Base-by-base conservation (phyloP, 2,888 invertebrate genomes). In the Pterostichus madidus region DNA sequence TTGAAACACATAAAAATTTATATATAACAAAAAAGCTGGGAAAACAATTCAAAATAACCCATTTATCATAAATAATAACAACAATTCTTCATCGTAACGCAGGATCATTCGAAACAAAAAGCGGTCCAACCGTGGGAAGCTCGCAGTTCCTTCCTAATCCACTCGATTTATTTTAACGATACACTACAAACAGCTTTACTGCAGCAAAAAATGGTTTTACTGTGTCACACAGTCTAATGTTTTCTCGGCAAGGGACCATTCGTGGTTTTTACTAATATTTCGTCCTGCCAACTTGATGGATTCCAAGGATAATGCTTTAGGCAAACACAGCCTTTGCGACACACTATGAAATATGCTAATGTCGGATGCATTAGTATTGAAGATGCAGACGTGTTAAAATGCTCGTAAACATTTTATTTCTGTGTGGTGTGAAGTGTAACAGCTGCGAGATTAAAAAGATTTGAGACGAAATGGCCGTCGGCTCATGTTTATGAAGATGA, bases 81-180 rank as follows among this genome's bases (percentile, higher is more conserved):
- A 39, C 68, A 71, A 71, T 44, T 39, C 68, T 24, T 71, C 68
- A 44, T 71, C 39, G 68, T 15, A 46, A 32, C 39, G 68, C 39
- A 71, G 68, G 17, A 71, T 71, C 68, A 44, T 6, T 64, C 15
- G 7, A 5, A 44, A 39, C 68, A 71, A 71, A 71, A 71, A 71
- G 11, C 17, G 0, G 10, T 44, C 46, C 0, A 15, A 46, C 44
- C 68, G 68, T 71, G 68, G 68, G 68, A 71, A 71, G 44, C 24
- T 3, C 39, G 68, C 44, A 71, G 68, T 17, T 49, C 49, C 44
- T 13, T 71, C 68, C 39, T 71, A 71, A 71, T 71, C 68, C 68
- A 71, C 44, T 44, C 44, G 39, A 71, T 71, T 71, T 71, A 71
- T 71, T 71, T 71, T 71, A 71, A 71, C 68, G 68, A 71, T 71